Base-by-base conservation (phyloP, 2,888 invertebrate genomes). In the Drosophila silvestris region DNA sequence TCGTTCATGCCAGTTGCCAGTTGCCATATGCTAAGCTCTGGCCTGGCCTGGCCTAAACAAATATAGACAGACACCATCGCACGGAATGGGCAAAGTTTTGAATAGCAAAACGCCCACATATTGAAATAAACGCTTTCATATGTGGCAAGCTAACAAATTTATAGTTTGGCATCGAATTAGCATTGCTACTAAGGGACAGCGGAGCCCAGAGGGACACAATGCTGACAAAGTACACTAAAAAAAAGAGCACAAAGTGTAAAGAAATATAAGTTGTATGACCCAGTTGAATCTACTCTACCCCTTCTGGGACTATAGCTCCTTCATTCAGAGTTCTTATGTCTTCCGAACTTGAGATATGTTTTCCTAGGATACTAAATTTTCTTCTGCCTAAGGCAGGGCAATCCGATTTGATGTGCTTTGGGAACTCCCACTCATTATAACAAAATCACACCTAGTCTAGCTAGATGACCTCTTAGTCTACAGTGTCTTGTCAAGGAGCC, bases 101-200 rank as follows among this genome's bases (percentile, higher is more conserved):
- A 84, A 90, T 82, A 75, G 89, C 71, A 70, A 75, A 90, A 70
- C 85, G 88, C 81, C 85, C 82, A 74, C 78, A 85, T 91, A 87
- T 91, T 91, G 91, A 87, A 87, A 91, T 87, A 91, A 91, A 87
- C 85, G 88, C 83, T 87, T 85, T 82, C 81, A 83, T 89, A 88
- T 91, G 88, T 90, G 81, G 70, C 82, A 83, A 78, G 90, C 89
- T 79, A 79, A 79, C 90, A 83, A 87, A 88, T 91, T 88, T 91
- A 88, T 89, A 88, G 90, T 91, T 89, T 81, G 81, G 69, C 83
- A 83, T 90, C 85, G 83, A 91, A 87, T 91, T 91, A 85, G 87
- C 66, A 51, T 33, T 44, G 41, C 56, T 33, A 28, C 58, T 33
- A 16, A 58, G 41, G 30, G 41, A 37, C 19, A 58, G 53, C 35